These are phyloP conservation scores for Phania funesta DNA, from an alignment of 2,888 invertebrate genomes.

Conservation along the genomic window DNA sequence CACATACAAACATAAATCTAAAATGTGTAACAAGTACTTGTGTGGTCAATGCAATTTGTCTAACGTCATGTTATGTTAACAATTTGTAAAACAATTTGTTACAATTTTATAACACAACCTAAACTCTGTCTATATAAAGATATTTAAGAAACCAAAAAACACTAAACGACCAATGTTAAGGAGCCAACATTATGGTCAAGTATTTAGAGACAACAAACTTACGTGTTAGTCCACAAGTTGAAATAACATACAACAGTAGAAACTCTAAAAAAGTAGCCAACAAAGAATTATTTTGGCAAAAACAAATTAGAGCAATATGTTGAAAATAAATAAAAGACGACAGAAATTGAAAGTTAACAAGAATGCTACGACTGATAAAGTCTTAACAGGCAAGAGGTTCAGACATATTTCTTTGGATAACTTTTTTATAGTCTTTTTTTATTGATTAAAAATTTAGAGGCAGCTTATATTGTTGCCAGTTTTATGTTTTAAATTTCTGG, in stretches of 20 bases:
- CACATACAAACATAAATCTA: not conserved
- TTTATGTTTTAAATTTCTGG: not conserved
- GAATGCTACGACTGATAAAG: not conserved
- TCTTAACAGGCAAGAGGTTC: too few species aligned
- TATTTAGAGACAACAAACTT: constrained; percentile 52
- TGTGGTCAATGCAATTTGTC: constrained; percentile 67
- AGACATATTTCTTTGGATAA: too few species aligned
- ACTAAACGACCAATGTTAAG: constrained; percentile 34
- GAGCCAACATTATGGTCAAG: constrained; percentile 49
- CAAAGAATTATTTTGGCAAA: not conserved
- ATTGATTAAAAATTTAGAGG: too few species aligned
- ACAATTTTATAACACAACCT: constrained; percentile 55
- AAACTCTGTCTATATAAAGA: constrained; percentile 35
- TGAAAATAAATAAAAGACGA: not conserved
- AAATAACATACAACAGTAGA: constrained; percentile 19
- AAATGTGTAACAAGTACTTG: constrained; percentile 67
- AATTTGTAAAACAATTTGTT: constrained; percentile 67
- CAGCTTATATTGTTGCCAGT: not conserved
- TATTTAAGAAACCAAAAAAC: constrained; percentile 29
- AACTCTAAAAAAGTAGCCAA: not conserved
- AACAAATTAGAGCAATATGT: not conserved
- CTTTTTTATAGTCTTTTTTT: too few species aligned
- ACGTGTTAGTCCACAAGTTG: constrained; percentile 46
- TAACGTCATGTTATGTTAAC: constrained; percentile 66
- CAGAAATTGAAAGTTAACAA: not conserved